phyloP scores from a whole-genome alignment of 2,888 invertebrate genomes.

The Lepidochitona cinerea region DNA sequence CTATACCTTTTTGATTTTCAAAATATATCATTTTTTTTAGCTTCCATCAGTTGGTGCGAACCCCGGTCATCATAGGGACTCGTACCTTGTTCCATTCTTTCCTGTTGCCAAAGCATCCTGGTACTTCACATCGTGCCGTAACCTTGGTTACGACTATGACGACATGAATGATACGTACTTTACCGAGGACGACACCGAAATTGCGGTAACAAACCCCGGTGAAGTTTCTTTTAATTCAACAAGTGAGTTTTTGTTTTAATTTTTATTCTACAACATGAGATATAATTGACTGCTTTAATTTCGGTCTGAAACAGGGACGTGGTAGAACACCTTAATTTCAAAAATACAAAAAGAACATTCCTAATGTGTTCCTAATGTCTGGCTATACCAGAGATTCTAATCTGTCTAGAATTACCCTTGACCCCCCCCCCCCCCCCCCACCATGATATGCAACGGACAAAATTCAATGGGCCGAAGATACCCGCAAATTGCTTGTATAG shows the following conservation, averaged over 20 bases:
- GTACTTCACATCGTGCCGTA: neutral
- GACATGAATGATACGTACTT: neutral
- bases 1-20: no score
- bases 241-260: neutral
- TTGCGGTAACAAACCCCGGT: neutral
- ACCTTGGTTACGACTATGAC: conserved; percentile 2
- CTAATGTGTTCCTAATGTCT: no score
- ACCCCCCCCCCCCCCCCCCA: no score
- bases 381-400: no score
- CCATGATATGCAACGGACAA: no score
- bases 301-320: neutral
- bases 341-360: neutral
- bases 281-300: neutral
- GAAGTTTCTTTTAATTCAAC: neutral
- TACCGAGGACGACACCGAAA: neutral
- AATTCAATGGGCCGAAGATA: no score
- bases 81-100: conserved; percentile 8
- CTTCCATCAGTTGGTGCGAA: neutral
- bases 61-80: conserved; percentile 3
- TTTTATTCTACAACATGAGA: neutral
- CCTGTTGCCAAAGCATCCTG: neutral
- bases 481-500: no score
- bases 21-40: neutral
- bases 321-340: neutral
- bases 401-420: no score